Base-by-base conservation (phyloP, 1,140 invertebrate genomes). In the Ostrea denselamellosa region DNA sequence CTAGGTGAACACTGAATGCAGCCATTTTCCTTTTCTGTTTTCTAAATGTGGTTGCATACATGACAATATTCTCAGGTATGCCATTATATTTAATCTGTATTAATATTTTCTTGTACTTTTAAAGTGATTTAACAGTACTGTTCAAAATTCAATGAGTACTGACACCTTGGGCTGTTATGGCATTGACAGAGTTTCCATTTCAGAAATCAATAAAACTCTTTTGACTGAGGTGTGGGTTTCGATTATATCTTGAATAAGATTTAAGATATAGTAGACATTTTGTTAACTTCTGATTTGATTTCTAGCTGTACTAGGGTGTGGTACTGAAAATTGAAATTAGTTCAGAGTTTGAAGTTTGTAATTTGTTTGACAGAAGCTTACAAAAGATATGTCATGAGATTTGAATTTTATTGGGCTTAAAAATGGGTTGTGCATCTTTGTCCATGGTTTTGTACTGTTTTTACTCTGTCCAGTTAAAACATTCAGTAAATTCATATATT, bases 21-120 rank as follows among this genome's bases (percentile, higher is more conserved):
- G 68, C 68, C 68, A 77, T 77, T 77, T 77, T 77, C 68, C 68
- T 25, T 77, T 77, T 77, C 68, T 77, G 68, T 77, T 77, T 77
- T 77, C 28, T 34, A 19, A 28, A 25, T 77, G 68, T 14, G 25
- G 68, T 9, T 77, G 68, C 68, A 77, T 77, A 34, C 12, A 28
- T 14, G 25, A 77, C 8, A 25, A 25, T 34, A 44, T 77, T 77
- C 28, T 28, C 28, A 77, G 68, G 68, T 77, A 77, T 9, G 68
- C 28, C 14, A 34, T 77, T 77, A 14, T 34, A 5, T 77, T 77
- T 34, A 77, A 77, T 77, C 68, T 28, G 68, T 77, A 28, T 77
- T 77, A 25, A 77, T 34, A 77, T 77, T 77, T 77, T 25, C 14
- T 77, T 28, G 10, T 25, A 25, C 68, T 28, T 34, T 77, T 14